Evolutionary conservation across 2,888 invertebrate genomes (phyloP), one percentile per base, ranked within the genome.

Genomic region (Netelia inedita): DNA sequence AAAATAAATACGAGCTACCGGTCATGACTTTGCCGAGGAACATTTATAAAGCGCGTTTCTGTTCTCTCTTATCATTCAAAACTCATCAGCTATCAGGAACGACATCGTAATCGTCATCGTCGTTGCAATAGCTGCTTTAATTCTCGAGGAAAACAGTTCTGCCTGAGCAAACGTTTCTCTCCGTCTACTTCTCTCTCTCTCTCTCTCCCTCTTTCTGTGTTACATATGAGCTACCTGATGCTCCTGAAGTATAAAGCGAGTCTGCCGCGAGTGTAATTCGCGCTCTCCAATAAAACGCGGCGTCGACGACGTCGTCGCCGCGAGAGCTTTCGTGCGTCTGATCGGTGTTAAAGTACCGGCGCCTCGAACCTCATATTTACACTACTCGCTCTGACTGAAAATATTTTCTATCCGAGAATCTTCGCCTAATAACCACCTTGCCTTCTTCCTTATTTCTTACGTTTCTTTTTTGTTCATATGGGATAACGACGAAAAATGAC

Each of bases 241-340:
- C 57, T 50, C 35, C 6, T 19, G 57, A 53, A 55, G 55, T 66
- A 57, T 65, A 76, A 83, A 79, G 71, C 41, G 41, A 66, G 66
- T 71, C 65, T 61, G 72, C 61, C 83, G 75, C 65, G 59, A n/a
- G 68, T 59, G 75, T 80, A 80, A 83, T 75, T 35, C 35, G 55
- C 69, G 66, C 75, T 72, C 75, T 80, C 75, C 80, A 80, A 84
- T 84, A 84, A 84, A 84, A 84, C 83, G 69, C 82, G 75, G 71
- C 75, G 76, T 66, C 83, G 50, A 68, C 80, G 50, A 83, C 75
- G 79, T 72, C 79, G 72, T 59, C 65, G 23, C 35, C 74, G 50
- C 75, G 71, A 68, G 41, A 19, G 61, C 43, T 41, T 53, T 57
- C 46, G 76, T 78, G 6, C 71, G 80, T 80, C 50, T 80, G 76